These are phyloP conservation scores for Polypedilum pembai DNA, from an alignment of 1,140 invertebrate species.

Conservation along the genomic window DNA sequence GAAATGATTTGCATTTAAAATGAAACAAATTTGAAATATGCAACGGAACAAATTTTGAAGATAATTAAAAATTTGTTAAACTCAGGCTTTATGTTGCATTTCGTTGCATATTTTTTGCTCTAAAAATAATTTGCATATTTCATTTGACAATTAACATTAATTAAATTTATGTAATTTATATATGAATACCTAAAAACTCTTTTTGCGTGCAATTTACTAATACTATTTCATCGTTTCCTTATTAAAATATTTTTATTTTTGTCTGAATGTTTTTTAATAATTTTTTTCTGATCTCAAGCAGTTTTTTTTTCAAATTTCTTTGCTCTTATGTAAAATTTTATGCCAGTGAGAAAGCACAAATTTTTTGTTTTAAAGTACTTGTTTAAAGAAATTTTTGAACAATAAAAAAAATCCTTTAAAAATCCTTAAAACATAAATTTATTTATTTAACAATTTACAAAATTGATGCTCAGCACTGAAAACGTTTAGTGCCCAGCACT, in stretches of 20 bases:
- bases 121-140: background rate
- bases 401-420: too few relatives aligned
- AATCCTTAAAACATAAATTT: too few relatives aligned
- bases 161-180: constrained; percentile 7
- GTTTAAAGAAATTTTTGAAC: too few relatives aligned
- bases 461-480: too few relatives aligned
- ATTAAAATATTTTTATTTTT: background rate
- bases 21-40: background rate
- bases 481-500: too few relatives aligned
- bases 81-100: background rate
- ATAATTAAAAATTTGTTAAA: background rate
- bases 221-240: background rate
- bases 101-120: background rate
- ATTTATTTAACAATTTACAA: too few relatives aligned
- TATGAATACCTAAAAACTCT: background rate
- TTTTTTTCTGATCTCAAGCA: background rate
- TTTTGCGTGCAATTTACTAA: constrained; percentile 5
- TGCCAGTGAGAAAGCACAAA: too few relatives aligned
- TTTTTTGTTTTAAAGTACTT: too few relatives aligned
- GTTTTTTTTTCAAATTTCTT: background rate
- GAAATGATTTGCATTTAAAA: background rate
- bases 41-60: background rate
- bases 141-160: background rate
- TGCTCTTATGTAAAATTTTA: too few relatives aligned
- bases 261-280: background rate